A percentile compares a stretch with the other conserved stretches of the same genome.
Evolutionary conservation across 1,140 invertebrate species (phyloP).

Genomic region (Calycopis cecrops): DNA sequence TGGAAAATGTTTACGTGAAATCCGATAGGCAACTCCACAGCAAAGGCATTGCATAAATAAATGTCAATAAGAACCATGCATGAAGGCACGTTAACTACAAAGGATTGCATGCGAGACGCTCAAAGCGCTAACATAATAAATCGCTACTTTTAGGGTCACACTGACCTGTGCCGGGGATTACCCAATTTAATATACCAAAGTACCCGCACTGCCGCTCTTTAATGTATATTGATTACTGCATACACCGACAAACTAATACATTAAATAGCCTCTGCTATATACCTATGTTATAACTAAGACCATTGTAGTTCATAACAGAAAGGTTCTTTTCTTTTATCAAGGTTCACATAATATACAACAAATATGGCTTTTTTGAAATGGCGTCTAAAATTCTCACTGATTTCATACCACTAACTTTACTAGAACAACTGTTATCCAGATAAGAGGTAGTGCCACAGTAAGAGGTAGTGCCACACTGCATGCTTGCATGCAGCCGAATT

Average conservation of each 20-base stretch:
- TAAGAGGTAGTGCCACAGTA: too few relatives aligned
- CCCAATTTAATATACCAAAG: slow-evolving; percentile 4
- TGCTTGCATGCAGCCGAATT: too few relatives aligned
- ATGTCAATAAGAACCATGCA: slow-evolving; percentile 1
- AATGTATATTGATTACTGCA: not conserved
- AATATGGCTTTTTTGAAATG: too few relatives aligned
- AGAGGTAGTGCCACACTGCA: too few relatives aligned
- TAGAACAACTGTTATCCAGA: too few relatives aligned
- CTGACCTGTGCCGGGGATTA: not conserved
- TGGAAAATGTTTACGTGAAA: not conserved
- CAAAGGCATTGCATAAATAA: slow-evolving; percentile 8
- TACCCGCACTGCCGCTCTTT: too few relatives aligned
- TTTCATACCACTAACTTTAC: too few relatives aligned
- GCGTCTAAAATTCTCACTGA: too few relatives aligned
- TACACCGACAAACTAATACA: not conserved
- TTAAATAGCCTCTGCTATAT: not conserved
- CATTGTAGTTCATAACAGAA: too few relatives aligned
- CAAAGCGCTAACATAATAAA: not conserved
- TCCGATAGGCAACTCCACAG: not conserved
- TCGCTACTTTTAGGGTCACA: not conserved
- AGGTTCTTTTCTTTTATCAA: too few relatives aligned
- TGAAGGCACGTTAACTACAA: slow-evolving; percentile 3
- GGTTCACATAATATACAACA: too few relatives aligned
- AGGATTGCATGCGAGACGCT: not conserved
- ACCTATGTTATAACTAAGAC: too few relatives aligned